Base-by-base conservation (phyloP, 2,797 vertebrate genomes). In the Orientallactaga sibirica region DNA sequence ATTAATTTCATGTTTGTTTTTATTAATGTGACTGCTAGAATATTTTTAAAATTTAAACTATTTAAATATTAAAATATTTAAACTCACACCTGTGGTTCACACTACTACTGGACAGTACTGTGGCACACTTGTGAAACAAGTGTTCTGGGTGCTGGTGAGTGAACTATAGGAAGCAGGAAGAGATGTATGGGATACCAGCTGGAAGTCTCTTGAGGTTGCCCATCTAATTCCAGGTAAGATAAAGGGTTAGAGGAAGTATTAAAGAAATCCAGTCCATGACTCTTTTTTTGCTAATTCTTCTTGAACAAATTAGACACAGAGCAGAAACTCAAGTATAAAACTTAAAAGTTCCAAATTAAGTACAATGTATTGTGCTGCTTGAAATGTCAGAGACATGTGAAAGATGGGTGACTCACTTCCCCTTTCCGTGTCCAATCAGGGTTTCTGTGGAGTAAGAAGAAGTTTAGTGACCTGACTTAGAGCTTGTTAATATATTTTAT, bases 1-100 rank as follows among this genome's bases (percentile, higher is more conserved):
- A 77, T 91, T 62, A 90, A 80, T 78, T 88, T 88, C 41, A 84
- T 6, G 11, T 88, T 96, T 75, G 3, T 52, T 91, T 96, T 93
- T 88, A 95, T 82, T 74, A 73, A 64, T 68, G 73, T 79, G 55
- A 79, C 61, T 93, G 16, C 67, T 66, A 67, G 48, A 48, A 48
- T 48, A 48, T 48, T 48, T 48, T 48, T 48, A 48, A 48, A 48
- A 48, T 48, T 48, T 48, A 48, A 48, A 48, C 48, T 48, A 48
- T 48, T 48, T 48, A 48, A 48, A 8, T 48, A 48, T 16, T 58
- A 58, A 37, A 86, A 92, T 71, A 86, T 58, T 82, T 94, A 88
- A 91, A 55, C 18, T 76, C 67, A 86, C 64, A 43, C n/a, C 29
- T 70, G 27, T 76, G 33, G 48, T n/a, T 91, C 43, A 2, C 80